phyloP scores from a whole-genome alignment of 2,888 invertebrate genomes.

The Aelia acuminata region DNA sequence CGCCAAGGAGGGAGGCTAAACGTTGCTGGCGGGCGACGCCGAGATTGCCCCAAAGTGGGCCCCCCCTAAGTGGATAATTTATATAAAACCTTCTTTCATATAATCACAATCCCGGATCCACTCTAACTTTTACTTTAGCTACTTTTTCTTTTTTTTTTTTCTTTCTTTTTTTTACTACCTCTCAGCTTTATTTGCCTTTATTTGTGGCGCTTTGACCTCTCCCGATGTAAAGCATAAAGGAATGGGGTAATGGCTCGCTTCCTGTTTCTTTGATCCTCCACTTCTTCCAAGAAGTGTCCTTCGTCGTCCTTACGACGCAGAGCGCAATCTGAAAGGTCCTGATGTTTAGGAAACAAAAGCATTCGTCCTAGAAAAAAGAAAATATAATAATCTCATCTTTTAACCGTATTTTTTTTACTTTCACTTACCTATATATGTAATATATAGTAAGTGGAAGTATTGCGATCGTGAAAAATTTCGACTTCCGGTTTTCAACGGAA shows the following conservation, averaged over 20 bases:
- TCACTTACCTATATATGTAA: too few relatives aligned
- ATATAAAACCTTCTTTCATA: conserved; percentile 48
- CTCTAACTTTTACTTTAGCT: conserved; percentile 37
- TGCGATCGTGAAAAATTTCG: too few relatives aligned
- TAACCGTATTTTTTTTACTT: too few relatives aligned
- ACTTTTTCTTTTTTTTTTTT: conserved; percentile 48
- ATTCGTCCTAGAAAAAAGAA: background rate
- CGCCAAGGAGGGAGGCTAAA: conserved; percentile 9
- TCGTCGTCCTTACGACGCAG: background rate
- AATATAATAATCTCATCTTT: too few relatives aligned
- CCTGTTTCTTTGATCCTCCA: conserved; percentile 27
- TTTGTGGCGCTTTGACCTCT: conserved; percentile 37
- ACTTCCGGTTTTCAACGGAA: too few relatives aligned
- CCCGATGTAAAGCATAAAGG: conserved; percentile 23
- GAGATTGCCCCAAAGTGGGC: conserved; percentile 38
- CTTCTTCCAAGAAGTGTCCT: conserved; percentile 18
- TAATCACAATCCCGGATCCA: conserved; percentile 48
- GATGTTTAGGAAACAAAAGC: background rate
- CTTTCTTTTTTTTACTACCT: too few relatives aligned
- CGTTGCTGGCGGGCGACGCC: background rate
- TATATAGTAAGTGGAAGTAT: too few relatives aligned
- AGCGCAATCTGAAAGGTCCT: background rate
- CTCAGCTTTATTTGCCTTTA: conserved; percentile 46
- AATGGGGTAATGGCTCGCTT: conserved; percentile 42
- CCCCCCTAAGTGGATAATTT: conserved; percentile 42